phyloP scores from a whole-genome alignment of 92 coral and sea anemone genomes.

The Heliopora coerulea region DNA sequence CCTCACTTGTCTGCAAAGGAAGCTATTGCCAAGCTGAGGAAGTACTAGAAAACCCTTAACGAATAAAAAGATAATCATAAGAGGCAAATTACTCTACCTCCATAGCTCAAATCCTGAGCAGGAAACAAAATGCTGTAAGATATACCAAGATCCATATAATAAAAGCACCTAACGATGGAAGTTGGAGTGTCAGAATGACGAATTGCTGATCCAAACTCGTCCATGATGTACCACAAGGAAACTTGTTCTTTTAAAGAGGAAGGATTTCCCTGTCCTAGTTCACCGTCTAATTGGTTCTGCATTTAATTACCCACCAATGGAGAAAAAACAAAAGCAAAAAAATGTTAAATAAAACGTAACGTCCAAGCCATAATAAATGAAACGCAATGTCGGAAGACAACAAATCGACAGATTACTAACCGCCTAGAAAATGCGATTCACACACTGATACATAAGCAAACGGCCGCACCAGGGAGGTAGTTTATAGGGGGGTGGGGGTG shows the following conservation, averaged over 20 bases:
- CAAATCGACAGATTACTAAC: no score
- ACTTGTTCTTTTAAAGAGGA: constrained; percentile 46
- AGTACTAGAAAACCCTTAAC: no score
- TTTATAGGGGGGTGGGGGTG: no score
- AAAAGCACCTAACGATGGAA: constrained; percentile 52
- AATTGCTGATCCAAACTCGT: constrained; percentile 93
- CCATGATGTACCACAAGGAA: constrained; percentile 81
- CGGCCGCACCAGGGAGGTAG: no score
- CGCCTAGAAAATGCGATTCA: no score
- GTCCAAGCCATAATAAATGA: no score
- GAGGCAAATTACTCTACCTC: constrained; percentile 53
- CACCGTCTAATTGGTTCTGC: constrained; percentile 36
- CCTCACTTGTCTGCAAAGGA: no score
- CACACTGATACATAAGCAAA: no score
- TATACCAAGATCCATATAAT: constrained; percentile 62
- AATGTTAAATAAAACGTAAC: background rate
- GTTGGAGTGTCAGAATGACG: constrained; percentile 80
- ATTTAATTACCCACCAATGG: background rate
- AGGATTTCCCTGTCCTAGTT: constrained; percentile 1
- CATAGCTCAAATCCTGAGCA: constrained; percentile 65
- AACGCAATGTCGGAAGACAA: no score
- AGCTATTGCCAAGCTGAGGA: no score
- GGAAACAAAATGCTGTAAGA: constrained; percentile 82
- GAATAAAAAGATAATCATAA: background rate
- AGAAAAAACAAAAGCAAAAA: background rate